Percentiles rank a stretch among this genome's conserved stretches.
These are phyloP conservation scores for Lucilia cuprina DNA, from an alignment of 1,140 invertebrate genomes.

Conservation along the genomic window DNA sequence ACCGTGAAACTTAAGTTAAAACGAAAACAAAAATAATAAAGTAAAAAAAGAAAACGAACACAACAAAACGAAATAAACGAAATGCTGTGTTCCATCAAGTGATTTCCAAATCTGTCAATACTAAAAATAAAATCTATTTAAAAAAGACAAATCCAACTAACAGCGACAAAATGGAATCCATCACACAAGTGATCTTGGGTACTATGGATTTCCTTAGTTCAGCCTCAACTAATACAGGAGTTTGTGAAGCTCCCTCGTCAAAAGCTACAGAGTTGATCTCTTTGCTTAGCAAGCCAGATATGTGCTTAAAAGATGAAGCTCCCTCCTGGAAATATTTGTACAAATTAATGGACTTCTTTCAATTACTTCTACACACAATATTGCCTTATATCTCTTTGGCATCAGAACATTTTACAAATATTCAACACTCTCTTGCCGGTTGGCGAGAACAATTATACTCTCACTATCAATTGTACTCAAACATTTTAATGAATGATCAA, in stretches of 20 bases:
- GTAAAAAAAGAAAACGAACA: not conserved
- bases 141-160: not conserved
- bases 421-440: not conserved
- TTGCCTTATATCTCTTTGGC: not conserved
- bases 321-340: conserved; percentile 32
- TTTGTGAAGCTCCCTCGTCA: not conserved
- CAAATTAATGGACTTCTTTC: not conserved
- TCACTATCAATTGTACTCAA: not conserved
- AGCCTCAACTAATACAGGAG: not conserved
- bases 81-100: not conserved
- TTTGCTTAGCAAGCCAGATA: not conserved
- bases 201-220: not conserved
- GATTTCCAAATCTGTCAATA: not conserved
- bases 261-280: not conserved
- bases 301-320: conserved; percentile 3
- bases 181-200: not conserved
- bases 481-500: conserved; percentile 31
- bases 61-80: conserved; percentile 9
- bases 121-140: not conserved
- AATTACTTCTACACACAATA: not conserved
- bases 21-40: conserved; percentile 24
- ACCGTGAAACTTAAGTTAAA: conserved; percentile 23
- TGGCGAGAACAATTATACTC: not conserved
- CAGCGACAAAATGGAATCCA: not conserved
- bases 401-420: not conserved